Conservation (phyloP, 2,888 invertebrate genomes). For the Tenodera sinensis region DNA sequence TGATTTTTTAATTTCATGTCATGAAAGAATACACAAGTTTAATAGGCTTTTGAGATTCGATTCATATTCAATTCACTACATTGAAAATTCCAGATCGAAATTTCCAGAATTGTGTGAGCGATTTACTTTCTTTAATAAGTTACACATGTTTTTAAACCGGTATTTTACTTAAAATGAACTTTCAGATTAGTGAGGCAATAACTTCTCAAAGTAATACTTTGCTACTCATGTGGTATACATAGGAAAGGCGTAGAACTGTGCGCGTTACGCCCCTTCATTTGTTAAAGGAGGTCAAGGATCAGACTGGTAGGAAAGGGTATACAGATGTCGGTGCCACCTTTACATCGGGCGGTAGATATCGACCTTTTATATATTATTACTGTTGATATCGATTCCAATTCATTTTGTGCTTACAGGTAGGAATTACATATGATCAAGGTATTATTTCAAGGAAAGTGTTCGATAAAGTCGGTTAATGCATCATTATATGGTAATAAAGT, state of each 20-base stretch:
- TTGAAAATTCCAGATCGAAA: too few species aligned
- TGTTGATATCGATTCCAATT: neutral
- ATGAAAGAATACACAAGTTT: too few species aligned
- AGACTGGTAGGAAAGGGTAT: neutral
- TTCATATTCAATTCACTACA: too few species aligned
- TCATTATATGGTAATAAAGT: neutral
- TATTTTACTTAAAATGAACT: neutral
- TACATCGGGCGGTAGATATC: neutral
- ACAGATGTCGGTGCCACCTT: neutral
- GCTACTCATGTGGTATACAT: neutral
- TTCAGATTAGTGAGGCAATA: neutral
- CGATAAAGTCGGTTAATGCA: neutral
- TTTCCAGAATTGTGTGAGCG: too few species aligned
- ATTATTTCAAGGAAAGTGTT: neutral
- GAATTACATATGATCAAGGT: neutral
- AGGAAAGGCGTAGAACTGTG: neutral
- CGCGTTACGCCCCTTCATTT: neutral
- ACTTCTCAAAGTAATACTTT: neutral
- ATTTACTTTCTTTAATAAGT: too few species aligned
- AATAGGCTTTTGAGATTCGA: too few species aligned
- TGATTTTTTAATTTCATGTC: too few species aligned
- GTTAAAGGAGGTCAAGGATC: neutral
- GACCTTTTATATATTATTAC: neutral
- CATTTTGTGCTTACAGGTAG: neutral
- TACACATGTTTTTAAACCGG: too few species aligned